Percentiles rank a stretch among this genome's conserved stretches.
phyloP scores from a whole-genome alignment of 2,888 invertebrate genomes.

The Cheilosia grossa region DNA sequence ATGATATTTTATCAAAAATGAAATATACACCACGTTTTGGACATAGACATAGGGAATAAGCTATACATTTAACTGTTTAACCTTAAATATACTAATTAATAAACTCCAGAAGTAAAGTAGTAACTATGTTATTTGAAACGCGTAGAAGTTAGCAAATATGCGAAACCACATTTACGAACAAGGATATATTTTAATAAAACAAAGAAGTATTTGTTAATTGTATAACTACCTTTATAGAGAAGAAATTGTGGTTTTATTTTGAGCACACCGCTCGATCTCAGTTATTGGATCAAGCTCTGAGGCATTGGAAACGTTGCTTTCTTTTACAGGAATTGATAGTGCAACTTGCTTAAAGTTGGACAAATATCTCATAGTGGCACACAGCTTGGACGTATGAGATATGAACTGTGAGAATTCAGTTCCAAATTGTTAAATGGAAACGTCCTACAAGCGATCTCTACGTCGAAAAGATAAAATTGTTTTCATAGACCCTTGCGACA shows the following conservation, averaged over 20 bases:
- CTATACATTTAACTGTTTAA: conserved; percentile 54
- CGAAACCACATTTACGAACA: conserved; percentile 47
- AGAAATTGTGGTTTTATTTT: conserved; percentile 9
- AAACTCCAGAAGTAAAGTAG: conserved; percentile 35
- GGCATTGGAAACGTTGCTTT: no score
- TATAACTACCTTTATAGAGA: conserved; percentile 28
- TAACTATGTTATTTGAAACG: conserved; percentile 26
- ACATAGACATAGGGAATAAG: conserved; percentile 46
- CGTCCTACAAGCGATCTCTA: no score
- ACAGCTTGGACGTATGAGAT: no score
- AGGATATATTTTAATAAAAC: conserved; percentile 66
- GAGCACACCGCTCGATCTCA: no score
- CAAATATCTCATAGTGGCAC: no score
- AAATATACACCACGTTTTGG: conserved; percentile 48
- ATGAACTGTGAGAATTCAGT: no score
- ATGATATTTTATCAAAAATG: conserved; percentile 71
- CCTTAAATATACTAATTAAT: conserved; percentile 26
- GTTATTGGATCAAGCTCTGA: no score
- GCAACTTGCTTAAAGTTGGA: no score
- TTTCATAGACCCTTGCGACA: no score
- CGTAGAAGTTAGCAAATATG: conserved; percentile 9
- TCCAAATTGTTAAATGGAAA: no score
- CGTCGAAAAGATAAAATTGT: no score
- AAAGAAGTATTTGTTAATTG: conserved; percentile 65
- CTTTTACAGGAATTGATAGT: no score